phyloP scores from a whole-genome alignment of 2,113 vertebrate genomes.

The Heterochromis multidens region DNA sequence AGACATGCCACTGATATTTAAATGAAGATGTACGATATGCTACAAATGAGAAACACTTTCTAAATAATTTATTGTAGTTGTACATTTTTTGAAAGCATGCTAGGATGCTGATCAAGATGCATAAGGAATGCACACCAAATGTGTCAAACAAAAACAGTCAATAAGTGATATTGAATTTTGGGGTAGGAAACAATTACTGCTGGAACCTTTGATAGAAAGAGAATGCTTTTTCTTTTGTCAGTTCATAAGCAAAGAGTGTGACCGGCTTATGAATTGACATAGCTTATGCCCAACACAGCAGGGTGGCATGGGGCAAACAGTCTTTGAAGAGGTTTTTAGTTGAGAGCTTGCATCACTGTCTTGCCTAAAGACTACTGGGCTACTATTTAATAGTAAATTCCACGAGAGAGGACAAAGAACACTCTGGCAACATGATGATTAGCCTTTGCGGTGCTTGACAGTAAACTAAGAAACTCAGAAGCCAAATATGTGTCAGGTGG shows the following conservation, averaged over 20 bases:
- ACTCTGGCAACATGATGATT: not conserved
- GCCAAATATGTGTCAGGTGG: not conserved
- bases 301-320: not conserved
- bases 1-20: not conserved
- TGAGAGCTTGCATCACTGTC: conserved; percentile 8
- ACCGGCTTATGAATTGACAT: conserved; percentile 10
- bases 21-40: not conserved
- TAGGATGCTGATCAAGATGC: not conserved
- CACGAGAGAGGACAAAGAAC: not conserved
- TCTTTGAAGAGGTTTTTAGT: conserved; percentile 32
- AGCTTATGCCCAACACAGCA: not conserved
- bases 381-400: not conserved
- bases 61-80: not conserved
- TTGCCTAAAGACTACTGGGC: not conserved
- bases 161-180: not conserved
- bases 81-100: not conserved
- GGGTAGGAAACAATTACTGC: not conserved
- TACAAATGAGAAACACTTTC: not conserved
- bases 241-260: not conserved
- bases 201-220: not conserved
- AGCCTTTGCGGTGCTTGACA: not conserved
- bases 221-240: not conserved
- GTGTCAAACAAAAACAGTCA: not conserved
- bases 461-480: not conserved
- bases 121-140: not conserved